Evolutionary conservation across 2,113 vertebrate genomes (phyloP).

Genomic region (Colaptes auratus): DNA sequence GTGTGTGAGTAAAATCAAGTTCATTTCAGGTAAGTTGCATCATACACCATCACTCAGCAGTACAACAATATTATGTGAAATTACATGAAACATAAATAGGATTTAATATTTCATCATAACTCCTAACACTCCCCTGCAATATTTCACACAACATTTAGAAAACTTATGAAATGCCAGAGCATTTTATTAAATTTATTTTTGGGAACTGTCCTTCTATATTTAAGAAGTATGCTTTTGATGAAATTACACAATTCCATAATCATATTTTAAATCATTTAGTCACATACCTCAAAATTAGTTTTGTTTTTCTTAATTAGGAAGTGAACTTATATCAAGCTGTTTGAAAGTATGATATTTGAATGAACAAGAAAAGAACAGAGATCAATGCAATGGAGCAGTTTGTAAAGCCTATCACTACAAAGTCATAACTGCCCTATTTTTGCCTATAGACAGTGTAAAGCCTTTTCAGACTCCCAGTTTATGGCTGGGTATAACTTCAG

Average conservation of each 20-base stretch:
- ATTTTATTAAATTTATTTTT: neutral
- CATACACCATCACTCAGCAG: neutral
- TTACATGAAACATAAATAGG: neutral
- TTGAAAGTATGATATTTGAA: neutral
- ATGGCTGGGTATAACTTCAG: neutral
- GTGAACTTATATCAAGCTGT: neutral
- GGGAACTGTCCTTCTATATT: neutral
- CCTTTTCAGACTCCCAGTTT: neutral
- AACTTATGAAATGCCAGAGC: neutral
- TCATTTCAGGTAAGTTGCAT: neutral
- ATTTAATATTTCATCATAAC: neutral
- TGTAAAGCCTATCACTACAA: neutral
- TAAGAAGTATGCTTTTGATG: neutral
- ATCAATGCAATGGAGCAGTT: neutral
- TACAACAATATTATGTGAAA: neutral
- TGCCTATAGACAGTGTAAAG: rapidly evolving
- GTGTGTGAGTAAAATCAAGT: neutral
- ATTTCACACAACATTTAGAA: neutral
- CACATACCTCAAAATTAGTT: neutral
- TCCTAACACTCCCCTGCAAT: neutral
- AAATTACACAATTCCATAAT: neutral
- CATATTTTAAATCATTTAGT: neutral
- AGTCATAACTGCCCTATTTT: neutral
- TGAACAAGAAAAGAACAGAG: neutral
- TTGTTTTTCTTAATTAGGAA: neutral